A percentile compares a stretch with the other conserved stretches of the same genome.
These are phyloP conservation scores for Hormaphis cornu DNA, from an alignment of 1,140 invertebrate species.

Conservation along the genomic window DNA sequence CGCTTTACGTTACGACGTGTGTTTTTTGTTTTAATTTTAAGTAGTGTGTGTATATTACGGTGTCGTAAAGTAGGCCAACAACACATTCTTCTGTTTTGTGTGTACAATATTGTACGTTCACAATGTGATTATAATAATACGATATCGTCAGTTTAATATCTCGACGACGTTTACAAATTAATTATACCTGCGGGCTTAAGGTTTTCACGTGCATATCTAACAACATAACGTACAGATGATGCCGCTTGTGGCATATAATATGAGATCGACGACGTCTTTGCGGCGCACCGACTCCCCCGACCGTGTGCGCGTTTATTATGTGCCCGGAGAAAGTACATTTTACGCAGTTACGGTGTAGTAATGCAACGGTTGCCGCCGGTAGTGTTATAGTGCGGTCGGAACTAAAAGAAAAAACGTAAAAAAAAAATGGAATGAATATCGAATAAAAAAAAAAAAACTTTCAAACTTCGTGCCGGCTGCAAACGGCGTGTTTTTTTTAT, in stretches of 20 bases:
- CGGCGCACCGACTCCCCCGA: slow-evolving; percentile 18
- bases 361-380: neutral
- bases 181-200: neutral
- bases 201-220: neutral
- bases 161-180: neutral
- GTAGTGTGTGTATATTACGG: neutral
- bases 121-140: no score
- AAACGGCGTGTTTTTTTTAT: no score
- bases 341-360: neutral
- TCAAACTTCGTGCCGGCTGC: no score
- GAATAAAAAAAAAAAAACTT: slow-evolving; percentile 8
- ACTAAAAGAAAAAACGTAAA: no score
- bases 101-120: neutral
- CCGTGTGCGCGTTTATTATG: no score
- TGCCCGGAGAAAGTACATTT: neutral
- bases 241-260: no score
- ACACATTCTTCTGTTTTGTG: slow-evolving; percentile 19
- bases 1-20: no score
- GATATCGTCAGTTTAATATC: no score
- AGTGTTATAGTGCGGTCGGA: no score
- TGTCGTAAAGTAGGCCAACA: slow-evolving; percentile 30
- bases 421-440: no score
- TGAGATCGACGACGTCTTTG: neutral
- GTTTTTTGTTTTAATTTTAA: no score
- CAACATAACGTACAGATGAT: neutral